Conservation (phyloP, 2,113 vertebrate genomes). For the Macquaria australasica region DNA sequence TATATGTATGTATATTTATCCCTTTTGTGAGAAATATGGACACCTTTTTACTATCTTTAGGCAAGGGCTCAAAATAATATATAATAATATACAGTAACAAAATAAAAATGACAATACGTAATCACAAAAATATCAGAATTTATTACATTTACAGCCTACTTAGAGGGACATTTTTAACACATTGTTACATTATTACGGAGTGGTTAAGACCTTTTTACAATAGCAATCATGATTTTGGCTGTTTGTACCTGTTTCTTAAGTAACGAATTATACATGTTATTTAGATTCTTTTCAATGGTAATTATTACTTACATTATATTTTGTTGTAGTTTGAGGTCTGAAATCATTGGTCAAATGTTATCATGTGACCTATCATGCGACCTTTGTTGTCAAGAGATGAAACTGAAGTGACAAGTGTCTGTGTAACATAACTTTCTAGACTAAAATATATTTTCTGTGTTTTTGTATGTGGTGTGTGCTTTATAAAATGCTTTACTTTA, state of each 20-base stretch:
- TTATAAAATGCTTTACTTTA: constrained; percentile 52
- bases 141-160: background rate
- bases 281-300: background rate
- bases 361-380: constrained; percentile 80
- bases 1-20: too few species aligned
- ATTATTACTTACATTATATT: constrained; percentile 12
- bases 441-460: constrained; percentile 39
- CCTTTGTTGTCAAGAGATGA: constrained; percentile 67
- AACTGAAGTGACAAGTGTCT: constrained; percentile 65
- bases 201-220: background rate
- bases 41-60: background rate
- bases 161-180: background rate
- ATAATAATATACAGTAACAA: background rate
- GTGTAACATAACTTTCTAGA: constrained; percentile 35
- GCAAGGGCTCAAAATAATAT: background rate
- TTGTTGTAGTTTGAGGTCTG: constrained; percentile 4
- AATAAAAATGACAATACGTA: background rate
- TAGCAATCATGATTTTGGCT: constrained; percentile 11
- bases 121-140: background rate
- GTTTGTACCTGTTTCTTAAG: constrained; percentile 11
- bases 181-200: background rate
- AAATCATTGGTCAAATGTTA: constrained; percentile 71
- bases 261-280: background rate
- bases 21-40: background rate
- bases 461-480: constrained; percentile 54